Evolutionary conservation across 2,797 vertebrate genomes (phyloP), one percentile per base, ranked within the genome.

Genomic region (Euphonia xanthogaster): DNA sequence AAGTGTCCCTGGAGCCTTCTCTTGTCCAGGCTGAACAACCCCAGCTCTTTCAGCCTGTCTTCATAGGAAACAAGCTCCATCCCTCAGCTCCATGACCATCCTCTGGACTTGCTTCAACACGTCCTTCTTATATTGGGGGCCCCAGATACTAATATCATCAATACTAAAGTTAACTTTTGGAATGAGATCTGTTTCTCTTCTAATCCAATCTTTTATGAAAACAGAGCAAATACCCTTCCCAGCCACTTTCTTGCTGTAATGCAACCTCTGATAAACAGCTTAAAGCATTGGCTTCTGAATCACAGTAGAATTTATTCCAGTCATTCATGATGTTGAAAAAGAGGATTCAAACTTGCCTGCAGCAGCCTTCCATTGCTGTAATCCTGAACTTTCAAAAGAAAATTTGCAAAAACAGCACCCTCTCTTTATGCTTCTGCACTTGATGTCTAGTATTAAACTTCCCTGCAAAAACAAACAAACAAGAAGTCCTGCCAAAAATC

Each of bases 211-310:
- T 79, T 47, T 76, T 93, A 53, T 21, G 42, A 86, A 92, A 94
- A 92, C 77, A 95, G 84, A 91, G 74, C 50, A 96, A 94, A 91
- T 92, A 77, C 22, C 25, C 74, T 91, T 91, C 63, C 42, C 70
- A 76, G 76, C 45, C 79, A 74, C 85, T 86, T 97, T 83, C 62
- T 90, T 88, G 47, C 70, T 91, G 47, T 81, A 96, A 94, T 75
- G 87, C 79, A 84, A 33, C 71, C 82, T 93, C 79, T 90, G 96
- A 96, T 96, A 96, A 97, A 95, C 93, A 95, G 93, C 93, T 96
- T 96, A 94, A 95, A 94, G 85, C 23, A 0, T 84, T 96, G 87
- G 91, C 82, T 91, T 90, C 85, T 90, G 73, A 84, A 90, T 93
- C 82, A 63, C 51, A 81, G 60, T 76, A 44, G 48, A 91, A 65